Percentiles rank a stretch among this genome's conserved stretches.
These are phyloP conservation scores for Daboia siamensis DNA, from an alignment of 2,113 vertebrate genomes.

Conservation along the genomic window DNA sequence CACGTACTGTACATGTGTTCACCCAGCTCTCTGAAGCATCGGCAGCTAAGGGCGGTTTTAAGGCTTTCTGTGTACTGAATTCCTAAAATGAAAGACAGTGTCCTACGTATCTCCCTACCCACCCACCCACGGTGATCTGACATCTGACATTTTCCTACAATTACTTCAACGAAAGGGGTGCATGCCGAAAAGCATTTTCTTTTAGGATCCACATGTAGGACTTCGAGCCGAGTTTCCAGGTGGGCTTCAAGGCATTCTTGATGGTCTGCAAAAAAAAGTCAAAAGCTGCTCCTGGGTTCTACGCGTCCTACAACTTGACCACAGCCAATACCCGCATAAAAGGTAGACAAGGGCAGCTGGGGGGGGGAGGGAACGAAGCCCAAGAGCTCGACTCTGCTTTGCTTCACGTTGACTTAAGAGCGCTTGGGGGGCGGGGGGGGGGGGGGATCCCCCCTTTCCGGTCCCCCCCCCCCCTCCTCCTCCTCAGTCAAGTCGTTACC, in stretches of 20 bases:
- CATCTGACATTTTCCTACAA: background rate
- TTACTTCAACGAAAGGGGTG: background rate
- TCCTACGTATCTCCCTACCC: background rate
- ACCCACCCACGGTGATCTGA: background rate
- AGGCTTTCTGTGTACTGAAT: background rate
- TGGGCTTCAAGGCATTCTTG: background rate
- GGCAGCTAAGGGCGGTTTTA: background rate
- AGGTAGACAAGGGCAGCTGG: background rate
- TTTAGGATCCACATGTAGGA: background rate
- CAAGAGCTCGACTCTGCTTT: background rate
- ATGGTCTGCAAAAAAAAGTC: background rate
- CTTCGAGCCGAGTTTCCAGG: too few relatives aligned
- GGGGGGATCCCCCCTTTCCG: background rate
- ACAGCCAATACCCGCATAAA: background rate
- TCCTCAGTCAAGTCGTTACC: background rate
- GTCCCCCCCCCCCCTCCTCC: too few relatives aligned
- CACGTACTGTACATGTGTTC: background rate
- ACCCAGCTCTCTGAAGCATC: background rate
- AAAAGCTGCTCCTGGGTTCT: background rate
- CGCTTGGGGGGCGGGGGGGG: accelerated
- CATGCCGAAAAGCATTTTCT: background rate
- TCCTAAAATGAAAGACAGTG: background rate
- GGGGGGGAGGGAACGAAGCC: background rate
- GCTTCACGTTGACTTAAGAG: background rate
- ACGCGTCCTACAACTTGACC: background rate